A percentile compares a stretch with the other conserved stretches of the same genome.
These are phyloP conservation scores for Acanthoscelides obtectus DNA, from an alignment of 2,888 invertebrate genomes.

Conservation along the genomic window DNA sequence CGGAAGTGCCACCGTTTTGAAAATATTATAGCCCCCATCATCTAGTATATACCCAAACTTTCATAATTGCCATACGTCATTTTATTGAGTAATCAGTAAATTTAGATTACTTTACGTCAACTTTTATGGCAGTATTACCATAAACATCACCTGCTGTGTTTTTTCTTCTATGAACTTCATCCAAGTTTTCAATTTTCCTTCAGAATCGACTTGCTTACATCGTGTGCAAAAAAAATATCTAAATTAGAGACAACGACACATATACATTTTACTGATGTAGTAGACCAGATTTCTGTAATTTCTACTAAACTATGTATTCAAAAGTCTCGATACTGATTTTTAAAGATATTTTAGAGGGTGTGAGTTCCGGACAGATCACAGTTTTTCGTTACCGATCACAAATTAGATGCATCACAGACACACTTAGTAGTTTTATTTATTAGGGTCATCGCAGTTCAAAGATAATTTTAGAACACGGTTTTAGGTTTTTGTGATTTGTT, in stretches of 20 bases:
- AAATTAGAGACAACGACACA: conserved; percentile 50
- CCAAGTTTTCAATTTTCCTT: too few relatives aligned
- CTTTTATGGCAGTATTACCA: too few relatives aligned
- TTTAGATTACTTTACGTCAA: too few relatives aligned
- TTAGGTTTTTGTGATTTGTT: conserved; percentile 11
- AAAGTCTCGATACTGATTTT: conserved; percentile 16
- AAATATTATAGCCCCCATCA: too few relatives aligned
- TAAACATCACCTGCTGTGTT: too few relatives aligned
- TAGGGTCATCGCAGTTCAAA: background rate
- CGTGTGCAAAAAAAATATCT: conserved; percentile 33
- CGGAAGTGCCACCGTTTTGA: too few relatives aligned
- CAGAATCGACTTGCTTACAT: conserved; percentile 32
- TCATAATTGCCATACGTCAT: too few relatives aligned
- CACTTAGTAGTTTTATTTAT: background rate
- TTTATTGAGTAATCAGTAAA: too few relatives aligned
- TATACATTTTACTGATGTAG: conserved; percentile 28
- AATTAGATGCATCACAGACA: background rate
- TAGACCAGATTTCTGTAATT: conserved; percentile 27
- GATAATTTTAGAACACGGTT: background rate
- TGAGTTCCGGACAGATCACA: background rate
- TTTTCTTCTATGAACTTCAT: too few relatives aligned
- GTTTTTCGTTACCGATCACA: background rate
- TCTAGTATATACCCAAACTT: too few relatives aligned
- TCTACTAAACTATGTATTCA: conserved; percentile 17
- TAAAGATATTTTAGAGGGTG: conserved; percentile 7